These are phyloP conservation scores for Callaeas wilsoni DNA, from an alignment of 2,113 vertebrate genomes.

Conservation along the genomic window DNA sequence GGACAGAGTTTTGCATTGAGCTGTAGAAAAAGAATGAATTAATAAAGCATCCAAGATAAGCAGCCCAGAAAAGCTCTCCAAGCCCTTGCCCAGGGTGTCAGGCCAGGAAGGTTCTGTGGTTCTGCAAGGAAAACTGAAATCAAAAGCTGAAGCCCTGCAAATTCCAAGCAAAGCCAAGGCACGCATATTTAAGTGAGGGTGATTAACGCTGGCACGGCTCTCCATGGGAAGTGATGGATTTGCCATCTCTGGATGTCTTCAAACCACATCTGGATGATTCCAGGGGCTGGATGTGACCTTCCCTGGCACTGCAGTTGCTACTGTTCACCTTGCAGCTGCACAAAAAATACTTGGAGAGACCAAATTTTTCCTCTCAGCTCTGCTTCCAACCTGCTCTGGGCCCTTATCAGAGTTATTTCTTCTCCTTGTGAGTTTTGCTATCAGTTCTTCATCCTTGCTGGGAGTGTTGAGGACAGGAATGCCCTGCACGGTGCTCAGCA, in stretches of 20 bases:
- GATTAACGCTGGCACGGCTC: constrained; percentile 6
- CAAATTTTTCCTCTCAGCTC: background rate
- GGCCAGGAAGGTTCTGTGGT: background rate
- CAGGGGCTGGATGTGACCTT: background rate
- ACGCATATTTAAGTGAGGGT: background rate
- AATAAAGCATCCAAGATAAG: background rate
- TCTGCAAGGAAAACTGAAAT: background rate
- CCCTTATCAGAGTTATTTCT: background rate
- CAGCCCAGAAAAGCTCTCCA: background rate
- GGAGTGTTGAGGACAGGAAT: background rate
- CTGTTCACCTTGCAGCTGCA: background rate
- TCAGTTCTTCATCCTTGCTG: background rate
- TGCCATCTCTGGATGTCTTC: constrained; percentile 42
- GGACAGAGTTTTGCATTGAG: background rate
- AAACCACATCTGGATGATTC: background rate
- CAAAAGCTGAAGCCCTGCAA: background rate
- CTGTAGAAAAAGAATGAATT: background rate
- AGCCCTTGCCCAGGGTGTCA: background rate
- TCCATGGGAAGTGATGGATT: constrained; percentile 1
- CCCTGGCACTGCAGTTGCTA: background rate
- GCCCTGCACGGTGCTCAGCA: accelerated
- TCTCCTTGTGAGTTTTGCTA: background rate
- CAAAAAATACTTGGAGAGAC: background rate
- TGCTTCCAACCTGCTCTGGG: accelerated
- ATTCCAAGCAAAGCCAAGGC: background rate